Base-by-base conservation (phyloP, 1,140 invertebrate genomes). In the Nasonia vitripennis region DNA sequence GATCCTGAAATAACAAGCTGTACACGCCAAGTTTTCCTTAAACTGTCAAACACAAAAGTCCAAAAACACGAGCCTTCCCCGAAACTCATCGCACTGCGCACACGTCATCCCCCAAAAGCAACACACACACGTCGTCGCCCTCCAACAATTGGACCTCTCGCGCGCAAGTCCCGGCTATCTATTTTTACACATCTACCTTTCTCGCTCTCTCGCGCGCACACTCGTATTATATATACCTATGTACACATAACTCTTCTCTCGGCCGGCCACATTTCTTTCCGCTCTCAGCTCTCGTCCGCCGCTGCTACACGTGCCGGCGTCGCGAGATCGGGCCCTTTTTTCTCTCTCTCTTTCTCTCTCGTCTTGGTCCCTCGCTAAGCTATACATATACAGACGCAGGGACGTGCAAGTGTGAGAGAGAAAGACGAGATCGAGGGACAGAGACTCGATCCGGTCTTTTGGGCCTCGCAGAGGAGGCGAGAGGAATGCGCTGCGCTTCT, bases 401-500 rank as follows among this genome's bases (percentile, higher is more conserved):
- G 3, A 62, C 55, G 55, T n/a, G 7, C 20, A 9, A 62, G 55
- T 20, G 55, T 7, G 55, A 62, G 55, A 6, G 20, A 62, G 55
- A 62, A 27, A 73, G 17, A 67, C 78, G 62, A 55, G 55, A n/a
- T 48, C 41, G 67, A 71, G 67, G 41, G 14, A 41, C 68, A 48
- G 67, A 0, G 67, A 81, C 68, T 71, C 81, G 70, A 82, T 82
- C 81, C 81, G 81, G 81, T 82, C 81, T 74, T 82, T 82, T 74
- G 31, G 70, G 48, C 78, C 78, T 62, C 37, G 67, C 78, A 62
- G 27, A 27, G 20, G 55, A 62, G 55, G 62, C 78, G 41, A 74
- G 81, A 73, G 81, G 81, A 82, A 82, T 82, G 81, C 81, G 81
- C 41, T 10, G 31, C 71, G 71, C 55, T 62, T 62, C 55, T 62